phyloP scores from a whole-genome alignment of 2,888 invertebrate species.

The Tetragnatha montana region DNA sequence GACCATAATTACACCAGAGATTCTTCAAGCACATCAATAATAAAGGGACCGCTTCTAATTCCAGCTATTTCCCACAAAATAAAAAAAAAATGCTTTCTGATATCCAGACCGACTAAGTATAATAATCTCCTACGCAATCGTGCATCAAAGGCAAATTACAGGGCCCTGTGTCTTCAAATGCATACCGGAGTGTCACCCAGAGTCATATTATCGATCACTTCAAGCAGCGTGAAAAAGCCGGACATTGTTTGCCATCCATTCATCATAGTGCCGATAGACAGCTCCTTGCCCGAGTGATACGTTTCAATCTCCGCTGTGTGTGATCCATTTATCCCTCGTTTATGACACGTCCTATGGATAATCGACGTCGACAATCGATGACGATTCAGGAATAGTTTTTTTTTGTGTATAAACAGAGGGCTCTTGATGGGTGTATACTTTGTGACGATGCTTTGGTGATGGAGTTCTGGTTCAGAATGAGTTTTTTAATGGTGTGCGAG shows the following conservation, averaged over 20 bases:
- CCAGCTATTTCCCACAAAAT: too few relatives aligned
- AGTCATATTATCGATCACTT: slow-evolving; percentile 30
- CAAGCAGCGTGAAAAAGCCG: slow-evolving; percentile 55
- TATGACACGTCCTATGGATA: not conserved
- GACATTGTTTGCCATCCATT: slow-evolving; percentile 68
- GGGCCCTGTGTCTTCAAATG: too few relatives aligned
- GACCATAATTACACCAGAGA: too few relatives aligned
- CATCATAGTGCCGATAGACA: slow-evolving; percentile 58
- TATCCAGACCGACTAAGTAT: too few relatives aligned
- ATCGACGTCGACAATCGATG: slow-evolving; percentile 14
- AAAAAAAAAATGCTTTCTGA: too few relatives aligned
- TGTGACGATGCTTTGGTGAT: too few relatives aligned
- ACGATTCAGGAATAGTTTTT: not conserved
- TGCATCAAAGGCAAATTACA: too few relatives aligned
- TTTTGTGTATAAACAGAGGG: not conserved
- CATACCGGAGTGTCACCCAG: not conserved
- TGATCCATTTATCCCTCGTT: not conserved
- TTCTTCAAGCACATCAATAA: too few relatives aligned
- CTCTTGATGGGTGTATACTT: not conserved
- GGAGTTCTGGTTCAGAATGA: too few relatives aligned
- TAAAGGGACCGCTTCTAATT: too few relatives aligned
- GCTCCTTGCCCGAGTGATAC: slow-evolving; percentile 52
- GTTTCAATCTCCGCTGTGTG: slow-evolving; percentile 48
- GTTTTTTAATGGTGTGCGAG: too few relatives aligned
- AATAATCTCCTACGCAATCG: too few relatives aligned